phyloP scores from a whole-genome alignment of 2,797 vertebrate species.

The Botia almorhae region DNA sequence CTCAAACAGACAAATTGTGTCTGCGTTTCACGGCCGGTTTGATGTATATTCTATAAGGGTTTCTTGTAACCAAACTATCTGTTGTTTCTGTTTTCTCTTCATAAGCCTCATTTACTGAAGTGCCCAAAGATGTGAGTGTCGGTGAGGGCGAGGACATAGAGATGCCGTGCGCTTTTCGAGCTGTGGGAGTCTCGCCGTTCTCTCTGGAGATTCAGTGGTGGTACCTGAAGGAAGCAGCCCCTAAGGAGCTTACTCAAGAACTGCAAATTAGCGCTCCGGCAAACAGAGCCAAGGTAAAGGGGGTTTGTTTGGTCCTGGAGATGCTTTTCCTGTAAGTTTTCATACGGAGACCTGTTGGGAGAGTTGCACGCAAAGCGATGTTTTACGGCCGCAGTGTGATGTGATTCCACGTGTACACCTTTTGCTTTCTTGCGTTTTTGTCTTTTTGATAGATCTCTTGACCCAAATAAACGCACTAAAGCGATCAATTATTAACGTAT shows the following conservation, averaged over 20 bases:
- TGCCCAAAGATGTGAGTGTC: conserved; percentile 92
- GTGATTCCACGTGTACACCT: neutral
- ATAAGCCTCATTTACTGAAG: conserved; percentile 91
- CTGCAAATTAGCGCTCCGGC: conserved; percentile 84
- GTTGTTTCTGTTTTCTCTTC: conserved; percentile 49
- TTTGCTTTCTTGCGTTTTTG: neutral
- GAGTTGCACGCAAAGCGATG: neutral
- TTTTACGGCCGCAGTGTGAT: conserved; percentile 17
- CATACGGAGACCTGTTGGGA: neutral
- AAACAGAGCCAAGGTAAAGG: conserved; percentile 86
- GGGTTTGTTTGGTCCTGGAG: conserved; percentile 1
- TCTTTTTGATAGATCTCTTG: neutral
- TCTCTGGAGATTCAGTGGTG: conserved; percentile 97
- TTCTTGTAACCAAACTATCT: conserved; percentile 43
- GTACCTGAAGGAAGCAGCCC: conserved; percentile 87
- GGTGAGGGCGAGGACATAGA: conserved; percentile 94
- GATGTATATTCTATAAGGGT: neutral
- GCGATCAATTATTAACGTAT: conserved; percentile 12
- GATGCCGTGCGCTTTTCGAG: conserved; percentile 94
- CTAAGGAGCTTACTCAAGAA: conserved; percentile 83
- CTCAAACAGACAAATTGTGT: neutral
- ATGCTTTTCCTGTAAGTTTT: neutral
- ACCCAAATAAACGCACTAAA: conserved; percentile 5
- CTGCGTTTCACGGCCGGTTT: neutral
- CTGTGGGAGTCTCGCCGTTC: conserved; percentile 85